Conservation (phyloP, 2,113 vertebrate species). For the Rhipidura dahli region DNA sequence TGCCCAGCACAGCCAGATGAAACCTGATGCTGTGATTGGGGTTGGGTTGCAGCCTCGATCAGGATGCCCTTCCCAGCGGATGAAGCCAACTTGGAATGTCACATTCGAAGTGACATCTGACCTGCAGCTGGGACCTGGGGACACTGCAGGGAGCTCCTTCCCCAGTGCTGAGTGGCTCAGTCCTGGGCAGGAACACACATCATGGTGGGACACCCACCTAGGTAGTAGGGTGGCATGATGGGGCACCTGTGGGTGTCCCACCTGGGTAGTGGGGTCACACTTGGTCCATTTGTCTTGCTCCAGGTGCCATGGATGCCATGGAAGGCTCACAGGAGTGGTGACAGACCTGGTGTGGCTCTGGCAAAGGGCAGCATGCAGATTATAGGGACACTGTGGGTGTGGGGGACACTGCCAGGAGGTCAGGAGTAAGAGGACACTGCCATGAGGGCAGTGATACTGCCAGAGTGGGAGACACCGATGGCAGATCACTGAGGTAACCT, state of each 20-base stretch:
- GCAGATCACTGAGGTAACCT: not conserved
- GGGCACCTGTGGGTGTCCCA: not conserved
- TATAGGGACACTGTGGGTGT: not conserved
- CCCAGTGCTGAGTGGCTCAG: not conserved
- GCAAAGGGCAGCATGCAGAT: not conserved
- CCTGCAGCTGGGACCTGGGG: not conserved
- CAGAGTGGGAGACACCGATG: not conserved
- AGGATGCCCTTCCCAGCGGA: rapidly evolving
- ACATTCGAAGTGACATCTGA: not conserved
- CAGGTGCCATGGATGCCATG: rapidly evolving
- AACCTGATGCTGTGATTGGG: slow-evolving; percentile 5
- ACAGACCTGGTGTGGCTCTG: not conserved
- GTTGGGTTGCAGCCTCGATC: not conserved
- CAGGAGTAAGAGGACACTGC: not conserved
- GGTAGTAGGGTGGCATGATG: not conserved
- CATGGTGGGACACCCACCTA: not conserved
- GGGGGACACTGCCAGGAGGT: not conserved
- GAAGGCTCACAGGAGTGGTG: not conserved
- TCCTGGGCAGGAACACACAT: not conserved
- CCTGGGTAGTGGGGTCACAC: not conserved
- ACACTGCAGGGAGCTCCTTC: not conserved
- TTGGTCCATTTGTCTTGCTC: not conserved
- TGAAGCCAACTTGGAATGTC: not conserved
- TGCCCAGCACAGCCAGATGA: not conserved
- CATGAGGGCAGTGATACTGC: rapidly evolving